Evolutionary conservation across 2,113 vertebrate genomes (phyloP).

Genomic region (Progne subis): DNA sequence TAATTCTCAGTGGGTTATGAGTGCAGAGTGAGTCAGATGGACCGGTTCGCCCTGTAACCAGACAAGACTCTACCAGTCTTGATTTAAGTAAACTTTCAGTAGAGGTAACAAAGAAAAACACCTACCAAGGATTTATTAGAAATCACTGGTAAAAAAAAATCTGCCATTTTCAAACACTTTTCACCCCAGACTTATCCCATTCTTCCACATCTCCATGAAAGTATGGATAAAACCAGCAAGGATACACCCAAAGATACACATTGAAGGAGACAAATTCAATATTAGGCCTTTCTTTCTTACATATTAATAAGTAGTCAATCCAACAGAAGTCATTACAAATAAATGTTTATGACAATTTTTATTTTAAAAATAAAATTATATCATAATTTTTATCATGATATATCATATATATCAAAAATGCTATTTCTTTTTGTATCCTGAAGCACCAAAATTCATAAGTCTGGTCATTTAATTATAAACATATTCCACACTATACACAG

Average conservation of each 20-base stretch:
- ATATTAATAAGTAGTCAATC: background rate
- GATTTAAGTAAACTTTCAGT: background rate
- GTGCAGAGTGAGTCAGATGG: background rate
- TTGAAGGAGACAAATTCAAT: background rate
- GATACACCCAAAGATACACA: background rate
- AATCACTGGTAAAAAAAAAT: background rate
- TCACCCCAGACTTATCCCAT: background rate
- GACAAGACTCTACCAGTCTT: background rate
- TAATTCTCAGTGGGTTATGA: background rate
- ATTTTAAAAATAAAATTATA: background rate
- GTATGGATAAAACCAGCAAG: background rate
- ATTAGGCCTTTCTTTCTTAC: background rate
- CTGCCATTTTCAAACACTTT: background rate
- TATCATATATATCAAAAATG: background rate
- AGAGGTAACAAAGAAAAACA: background rate
- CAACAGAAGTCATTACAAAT: background rate
- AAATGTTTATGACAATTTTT: background rate
- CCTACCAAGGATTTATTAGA: background rate
- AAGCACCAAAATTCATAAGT: background rate
- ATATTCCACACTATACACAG: background rate
- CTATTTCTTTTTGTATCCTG: background rate
- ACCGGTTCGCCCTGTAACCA: background rate
- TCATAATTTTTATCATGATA: too few relatives aligned
- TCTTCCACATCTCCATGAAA: background rate
- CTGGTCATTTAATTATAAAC: background rate